phyloP scores from a whole-genome alignment of 2,888 invertebrate species.

The Drosophila limbata region DNA sequence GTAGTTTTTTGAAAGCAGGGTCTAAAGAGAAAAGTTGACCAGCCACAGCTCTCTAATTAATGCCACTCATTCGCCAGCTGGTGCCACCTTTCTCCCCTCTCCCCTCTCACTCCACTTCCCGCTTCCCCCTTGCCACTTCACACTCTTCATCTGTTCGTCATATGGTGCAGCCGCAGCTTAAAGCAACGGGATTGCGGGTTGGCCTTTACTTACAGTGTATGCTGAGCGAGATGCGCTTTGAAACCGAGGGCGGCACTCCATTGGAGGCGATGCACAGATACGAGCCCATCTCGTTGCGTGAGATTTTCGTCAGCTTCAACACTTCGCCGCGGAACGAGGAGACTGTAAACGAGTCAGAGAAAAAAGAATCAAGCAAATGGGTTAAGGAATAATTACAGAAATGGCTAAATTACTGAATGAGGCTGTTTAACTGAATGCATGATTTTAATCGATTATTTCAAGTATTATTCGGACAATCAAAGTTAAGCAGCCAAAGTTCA shows the following conservation, averaged over 20 bases:
- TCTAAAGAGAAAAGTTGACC: slow-evolving; percentile 46
- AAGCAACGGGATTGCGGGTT: slow-evolving; percentile 33
- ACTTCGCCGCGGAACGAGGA: slow-evolving; percentile 91
- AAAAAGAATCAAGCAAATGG: not conserved
- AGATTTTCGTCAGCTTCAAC: slow-evolving; percentile 91
- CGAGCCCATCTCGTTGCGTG: slow-evolving; percentile 95
- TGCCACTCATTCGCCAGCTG: slow-evolving; percentile 44
- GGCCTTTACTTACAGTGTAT: slow-evolving; percentile 92
- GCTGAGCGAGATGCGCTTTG: slow-evolving; percentile 94
- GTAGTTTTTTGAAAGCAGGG: not conserved
- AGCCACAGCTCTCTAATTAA: slow-evolving; percentile 75
- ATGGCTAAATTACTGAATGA: not conserved
- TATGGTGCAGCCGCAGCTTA: not conserved
- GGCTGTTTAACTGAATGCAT: not conserved
- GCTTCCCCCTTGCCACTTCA: not conserved
- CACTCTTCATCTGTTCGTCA: not conserved
- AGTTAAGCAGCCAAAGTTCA: not conserved
- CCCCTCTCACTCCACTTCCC: not conserved
- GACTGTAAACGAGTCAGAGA: slow-evolving; percentile 86
- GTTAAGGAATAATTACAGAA: not conserved
- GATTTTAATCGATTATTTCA: not conserved
- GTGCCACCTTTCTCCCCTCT: not conserved
- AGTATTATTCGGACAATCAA: not conserved
- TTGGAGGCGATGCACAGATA: slow-evolving; percentile 96
- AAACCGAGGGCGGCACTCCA: slow-evolving; percentile 94